phyloP scores from a whole-genome alignment of 2,113 vertebrate genomes.

The Aptenodytes patagonicus region DNA sequence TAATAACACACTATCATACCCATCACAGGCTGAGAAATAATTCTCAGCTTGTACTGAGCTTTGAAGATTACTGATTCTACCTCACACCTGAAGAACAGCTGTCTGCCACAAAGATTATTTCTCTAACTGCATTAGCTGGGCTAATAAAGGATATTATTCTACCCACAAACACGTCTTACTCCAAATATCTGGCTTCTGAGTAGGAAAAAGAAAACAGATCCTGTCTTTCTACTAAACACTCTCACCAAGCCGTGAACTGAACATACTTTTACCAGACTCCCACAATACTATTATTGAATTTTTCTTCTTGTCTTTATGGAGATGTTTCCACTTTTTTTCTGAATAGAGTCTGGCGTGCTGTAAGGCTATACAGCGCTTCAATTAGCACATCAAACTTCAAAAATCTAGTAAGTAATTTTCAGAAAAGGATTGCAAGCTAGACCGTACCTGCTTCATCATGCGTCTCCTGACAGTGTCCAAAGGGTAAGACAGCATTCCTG shows the following conservation, averaged over 20 bases:
- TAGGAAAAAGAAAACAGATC: not conserved
- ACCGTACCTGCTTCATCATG: conserved; percentile 65
- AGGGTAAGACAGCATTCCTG: conserved; percentile 64
- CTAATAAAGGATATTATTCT: not conserved
- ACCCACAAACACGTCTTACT: not conserved
- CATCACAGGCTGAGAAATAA: not conserved
- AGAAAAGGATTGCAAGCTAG: not conserved
- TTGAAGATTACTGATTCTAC: not conserved
- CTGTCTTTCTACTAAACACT: not conserved
- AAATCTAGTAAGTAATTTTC: not conserved
- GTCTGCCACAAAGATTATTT: not conserved
- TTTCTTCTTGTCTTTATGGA: not conserved
- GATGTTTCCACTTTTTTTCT: not conserved
- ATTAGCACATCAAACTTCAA: not conserved
- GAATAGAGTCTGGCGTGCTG: not conserved
- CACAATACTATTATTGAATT: not conserved
- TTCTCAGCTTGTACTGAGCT: not conserved
- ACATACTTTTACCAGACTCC: not conserved
- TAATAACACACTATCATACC: not conserved
- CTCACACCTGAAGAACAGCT: not conserved
- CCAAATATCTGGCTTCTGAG: not conserved
- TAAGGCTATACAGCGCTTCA: not conserved
- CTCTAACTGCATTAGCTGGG: not conserved
- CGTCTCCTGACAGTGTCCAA: conserved; percentile 65
- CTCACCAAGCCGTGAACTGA: not conserved